Conservation (phyloP, 1,140 invertebrate species). For the Andricus grossulariae region DNA sequence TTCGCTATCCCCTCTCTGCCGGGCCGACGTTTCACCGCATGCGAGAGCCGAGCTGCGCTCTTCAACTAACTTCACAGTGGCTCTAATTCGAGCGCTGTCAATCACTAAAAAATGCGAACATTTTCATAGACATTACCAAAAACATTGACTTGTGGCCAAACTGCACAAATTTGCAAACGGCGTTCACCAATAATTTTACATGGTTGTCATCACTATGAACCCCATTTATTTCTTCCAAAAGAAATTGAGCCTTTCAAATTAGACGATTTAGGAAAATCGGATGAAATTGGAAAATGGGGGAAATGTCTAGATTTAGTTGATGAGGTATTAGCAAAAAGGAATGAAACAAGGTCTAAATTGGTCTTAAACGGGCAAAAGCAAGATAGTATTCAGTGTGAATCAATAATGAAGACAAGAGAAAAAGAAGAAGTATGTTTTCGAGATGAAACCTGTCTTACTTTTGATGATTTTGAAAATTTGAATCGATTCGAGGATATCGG, state of each 20-base stretch:
- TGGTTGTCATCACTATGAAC: not conserved
- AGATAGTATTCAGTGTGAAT: not conserved
- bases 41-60: no score
- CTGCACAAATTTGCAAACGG: not conserved
- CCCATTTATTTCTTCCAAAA: not conserved
- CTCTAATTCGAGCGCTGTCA: no score
- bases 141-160: not conserved
- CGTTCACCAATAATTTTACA: not conserved
- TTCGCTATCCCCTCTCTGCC: no score
- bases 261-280: constrained; percentile 36
- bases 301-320: constrained; percentile 41
- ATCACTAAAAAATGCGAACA: no score
- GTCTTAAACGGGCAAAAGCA: not conserved
- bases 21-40: no score
- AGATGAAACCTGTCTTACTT: not conserved
- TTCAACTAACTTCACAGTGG: no score
- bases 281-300: constrained; percentile 41
- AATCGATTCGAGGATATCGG: constrained; percentile 41
- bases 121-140: not conserved
- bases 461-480: constrained; percentile 34
- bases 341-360: not conserved
- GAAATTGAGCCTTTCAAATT: constrained; percentile 32
- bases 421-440: not conserved
- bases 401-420: not conserved
- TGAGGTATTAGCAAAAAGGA: no score